Base-by-base conservation (phyloP, 2,797 vertebrate genomes). In the Pteronotus mesoamericanus region DNA sequence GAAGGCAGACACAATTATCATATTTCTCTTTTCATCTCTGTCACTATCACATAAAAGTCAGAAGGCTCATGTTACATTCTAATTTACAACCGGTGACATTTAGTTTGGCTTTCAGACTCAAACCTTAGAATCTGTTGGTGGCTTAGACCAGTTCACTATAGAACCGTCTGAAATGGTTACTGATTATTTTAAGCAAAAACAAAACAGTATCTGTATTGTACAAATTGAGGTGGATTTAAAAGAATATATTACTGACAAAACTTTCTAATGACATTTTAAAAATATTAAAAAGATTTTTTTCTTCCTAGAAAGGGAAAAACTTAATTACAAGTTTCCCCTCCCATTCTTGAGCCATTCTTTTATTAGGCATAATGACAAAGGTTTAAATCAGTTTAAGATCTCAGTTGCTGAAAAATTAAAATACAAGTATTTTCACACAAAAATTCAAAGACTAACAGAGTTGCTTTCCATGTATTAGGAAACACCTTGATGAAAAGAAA, bases 141-240 rank as follows among this genome's bases (percentile, higher is more conserved):
- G 61, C n/a, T 93, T 72, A 80, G 16, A 90, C 80, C 84, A 95
- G 53, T 55, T 94, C 12, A 24, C 64, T 83, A 39, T 0, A 80
- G 14, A 95, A 80, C 22, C 93, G n/a, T 46, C 44, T 95, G 75
- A 97, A 96, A 96, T 55, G 26, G 51, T 86, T 95, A 91, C 19
- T 72, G 39, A 91, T 46, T 80, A 95, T 85, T 95, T 92, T 59
- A 94, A 86, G 44, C 39, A 87, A 95, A 94, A 94, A 83, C 39
- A 94, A 64, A 88, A 82, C 53, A 89, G 22, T 48, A 80, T n/a
- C n/a, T 85, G 37, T 77, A 79, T 21, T 37, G 34, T 71, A 83
- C 61, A 75, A 55, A 93, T 6, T n/a, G 68, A 72, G 32, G 48
- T 91, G 71, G 57, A 93, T 72, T 92, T 90, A 96, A 96, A 96